Evolutionary conservation across 1,140 invertebrate genomes (phyloP).

Genomic region (Pseudomyrmex gracilis): DNA sequence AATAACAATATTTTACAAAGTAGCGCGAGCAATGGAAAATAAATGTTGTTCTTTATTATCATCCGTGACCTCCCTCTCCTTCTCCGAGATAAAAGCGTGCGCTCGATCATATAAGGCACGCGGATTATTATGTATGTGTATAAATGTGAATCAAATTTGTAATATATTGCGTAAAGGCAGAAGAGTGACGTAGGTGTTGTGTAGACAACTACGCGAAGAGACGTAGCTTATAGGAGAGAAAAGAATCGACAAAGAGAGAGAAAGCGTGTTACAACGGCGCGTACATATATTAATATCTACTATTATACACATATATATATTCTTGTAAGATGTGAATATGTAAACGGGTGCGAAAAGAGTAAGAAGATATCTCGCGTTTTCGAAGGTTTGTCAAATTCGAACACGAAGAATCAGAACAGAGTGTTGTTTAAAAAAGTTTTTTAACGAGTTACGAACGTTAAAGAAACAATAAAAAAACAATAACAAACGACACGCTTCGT

Average conservation of each 20-base stretch:
- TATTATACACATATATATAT: conserved; percentile 1
- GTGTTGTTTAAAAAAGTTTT: neutral
- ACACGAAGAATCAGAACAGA: neutral
- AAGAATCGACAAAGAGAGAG: neutral
- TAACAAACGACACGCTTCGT: neutral
- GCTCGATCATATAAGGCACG: conserved; percentile 1
- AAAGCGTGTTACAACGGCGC: neutral
- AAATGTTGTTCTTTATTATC: conserved; percentile 21
- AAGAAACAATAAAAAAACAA: too few relatives aligned
- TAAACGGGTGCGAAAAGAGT: neutral
- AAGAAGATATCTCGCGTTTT: neutral
- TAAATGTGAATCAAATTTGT: conserved; percentile 54
- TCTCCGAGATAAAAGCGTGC: neutral
- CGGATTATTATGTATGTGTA: conserved; percentile 44
- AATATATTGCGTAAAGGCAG: conserved; percentile 34
- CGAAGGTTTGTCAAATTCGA: neutral
- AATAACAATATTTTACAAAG: conserved; percentile 33
- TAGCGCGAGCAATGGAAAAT: conserved; percentile 12
- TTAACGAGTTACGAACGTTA: neutral
- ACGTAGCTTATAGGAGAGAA: neutral
- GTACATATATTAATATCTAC: conserved; percentile 13
- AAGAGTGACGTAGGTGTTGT: neutral
- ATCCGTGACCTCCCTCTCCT: neutral
- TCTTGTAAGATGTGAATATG: conserved; percentile 17
- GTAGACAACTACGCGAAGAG: neutral